Evolutionary conservation across 2,888 invertebrate species (phyloP).

Genomic region (Agrotis segetum): DNA sequence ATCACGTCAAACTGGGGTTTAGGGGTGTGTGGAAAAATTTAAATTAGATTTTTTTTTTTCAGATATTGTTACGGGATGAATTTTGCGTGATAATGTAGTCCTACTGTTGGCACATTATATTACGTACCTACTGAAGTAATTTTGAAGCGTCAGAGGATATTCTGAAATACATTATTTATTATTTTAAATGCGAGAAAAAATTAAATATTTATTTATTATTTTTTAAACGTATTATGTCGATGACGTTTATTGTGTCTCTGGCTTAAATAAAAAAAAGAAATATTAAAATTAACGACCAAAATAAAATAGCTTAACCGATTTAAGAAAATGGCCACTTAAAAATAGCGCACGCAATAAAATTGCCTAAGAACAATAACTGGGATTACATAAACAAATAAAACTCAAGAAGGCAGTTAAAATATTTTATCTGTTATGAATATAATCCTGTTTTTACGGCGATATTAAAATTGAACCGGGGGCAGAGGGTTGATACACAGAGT

Average conservation of each 20-base stretch:
- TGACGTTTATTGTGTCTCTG: too few species aligned
- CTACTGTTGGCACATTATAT: not conserved
- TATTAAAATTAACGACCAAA: constrained; percentile 27
- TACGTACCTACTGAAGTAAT: too few species aligned
- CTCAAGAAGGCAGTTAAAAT: constrained; percentile 84
- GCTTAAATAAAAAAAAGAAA: constrained; percentile 9
- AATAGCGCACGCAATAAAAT: constrained; percentile 78
- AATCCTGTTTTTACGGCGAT: constrained; percentile 85
- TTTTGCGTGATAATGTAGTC: not conserved
- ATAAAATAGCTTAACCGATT: constrained; percentile 45
- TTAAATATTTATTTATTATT: too few species aligned
- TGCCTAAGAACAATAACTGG: constrained; percentile 82
- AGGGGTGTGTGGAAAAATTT: constrained; percentile 67
- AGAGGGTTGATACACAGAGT: constrained; percentile 9
- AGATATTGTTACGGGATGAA: constrained; percentile 35
- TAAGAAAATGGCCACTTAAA: constrained; percentile 57
- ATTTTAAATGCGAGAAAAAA: too few species aligned
- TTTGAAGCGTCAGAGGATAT: too few species aligned
- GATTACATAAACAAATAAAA: constrained; percentile 88
- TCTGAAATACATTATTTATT: too few species aligned
- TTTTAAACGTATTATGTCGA: too few species aligned
- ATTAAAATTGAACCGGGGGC: constrained; percentile 81
- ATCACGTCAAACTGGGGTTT: constrained; percentile 71
- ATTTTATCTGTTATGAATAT: constrained; percentile 90
- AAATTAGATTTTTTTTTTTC: constrained; percentile 68